Evolutionary conservation across 1,140 invertebrate genomes (phyloP).

Genomic region (Pteromalus puparum): DNA sequence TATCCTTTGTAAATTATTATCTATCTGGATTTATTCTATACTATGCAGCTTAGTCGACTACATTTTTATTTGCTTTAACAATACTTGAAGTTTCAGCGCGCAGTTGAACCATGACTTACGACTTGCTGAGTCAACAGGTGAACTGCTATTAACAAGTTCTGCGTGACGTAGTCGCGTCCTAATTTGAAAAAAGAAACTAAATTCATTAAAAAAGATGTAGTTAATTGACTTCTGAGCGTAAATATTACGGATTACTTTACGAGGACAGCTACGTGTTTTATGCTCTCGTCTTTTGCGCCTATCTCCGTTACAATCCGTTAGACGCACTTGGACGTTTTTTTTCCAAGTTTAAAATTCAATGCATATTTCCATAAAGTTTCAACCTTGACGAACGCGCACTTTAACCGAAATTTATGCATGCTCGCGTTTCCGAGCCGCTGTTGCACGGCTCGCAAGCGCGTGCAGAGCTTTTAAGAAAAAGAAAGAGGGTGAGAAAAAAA

Average conservation of each 20-base stretch:
- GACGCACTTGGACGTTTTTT: not conserved
- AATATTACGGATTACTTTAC: not conserved
- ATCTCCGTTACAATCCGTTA: conserved; percentile 14
- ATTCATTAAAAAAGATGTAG: not conserved
- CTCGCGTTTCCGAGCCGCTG: not conserved
- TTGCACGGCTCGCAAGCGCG: not conserved
- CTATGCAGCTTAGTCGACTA: too few species aligned
- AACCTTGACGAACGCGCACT: not conserved
- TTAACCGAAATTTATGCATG: not conserved
- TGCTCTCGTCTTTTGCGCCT: conserved; percentile 3
- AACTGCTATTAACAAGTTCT: too few species aligned
- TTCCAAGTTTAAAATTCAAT: conserved; percentile 41
- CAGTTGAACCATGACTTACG: too few species aligned
- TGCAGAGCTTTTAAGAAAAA: not conserved
- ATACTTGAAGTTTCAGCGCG: too few species aligned
- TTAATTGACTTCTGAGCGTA: not conserved
- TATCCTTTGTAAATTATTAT: too few species aligned
- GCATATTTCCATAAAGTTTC: conserved; percentile 44
- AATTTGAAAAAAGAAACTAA: too few species aligned
- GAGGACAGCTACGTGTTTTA: not conserved
- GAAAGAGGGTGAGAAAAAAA: not conserved
- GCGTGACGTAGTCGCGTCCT: too few species aligned
- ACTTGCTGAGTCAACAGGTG: too few species aligned
- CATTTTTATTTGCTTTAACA: too few species aligned
- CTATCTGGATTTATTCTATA: too few species aligned